Conservation (phyloP, 2,797 vertebrate species). For the Choloepus didactylus region DNA sequence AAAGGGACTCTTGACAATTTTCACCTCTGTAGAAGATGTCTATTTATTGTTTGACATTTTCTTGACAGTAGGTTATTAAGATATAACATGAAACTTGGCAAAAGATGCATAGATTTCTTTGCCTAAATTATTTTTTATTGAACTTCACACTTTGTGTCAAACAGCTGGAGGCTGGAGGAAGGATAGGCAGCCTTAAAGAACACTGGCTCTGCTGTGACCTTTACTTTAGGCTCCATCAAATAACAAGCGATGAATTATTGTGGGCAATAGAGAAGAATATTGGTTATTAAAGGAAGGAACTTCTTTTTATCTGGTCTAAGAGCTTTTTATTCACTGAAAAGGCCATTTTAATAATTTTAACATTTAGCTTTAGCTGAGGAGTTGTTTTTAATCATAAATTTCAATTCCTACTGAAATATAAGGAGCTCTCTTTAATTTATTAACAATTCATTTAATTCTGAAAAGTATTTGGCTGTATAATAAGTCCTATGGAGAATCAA, state of each 20-base stretch:
- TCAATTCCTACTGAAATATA: background rate
- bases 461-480: background rate
- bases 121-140: slow-evolving; percentile 37
- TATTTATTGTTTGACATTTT: slow-evolving; percentile 69
- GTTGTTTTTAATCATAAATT: background rate
- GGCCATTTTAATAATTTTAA: background rate
- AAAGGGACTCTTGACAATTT: slow-evolving; percentile 51
- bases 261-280: background rate
- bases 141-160: slow-evolving; percentile 41
- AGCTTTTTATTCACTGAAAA: background rate
- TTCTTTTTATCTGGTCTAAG: background rate
- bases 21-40: slow-evolving; percentile 33
- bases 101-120: background rate
- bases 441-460: background rate
- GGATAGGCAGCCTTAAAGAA: background rate
- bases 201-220: background rate
- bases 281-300: background rate
- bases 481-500: background rate
- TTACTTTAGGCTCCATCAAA: slow-evolving; percentile 20
- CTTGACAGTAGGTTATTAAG: slow-evolving; percentile 57
- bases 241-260: slow-evolving; percentile 50
- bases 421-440: background rate
- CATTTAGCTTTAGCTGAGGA: background rate
- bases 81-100: slow-evolving; percentile 51
- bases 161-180: background rate